Conservation (phyloP, 2,797 vertebrate species). For the Discoglossus pictus region DNA sequence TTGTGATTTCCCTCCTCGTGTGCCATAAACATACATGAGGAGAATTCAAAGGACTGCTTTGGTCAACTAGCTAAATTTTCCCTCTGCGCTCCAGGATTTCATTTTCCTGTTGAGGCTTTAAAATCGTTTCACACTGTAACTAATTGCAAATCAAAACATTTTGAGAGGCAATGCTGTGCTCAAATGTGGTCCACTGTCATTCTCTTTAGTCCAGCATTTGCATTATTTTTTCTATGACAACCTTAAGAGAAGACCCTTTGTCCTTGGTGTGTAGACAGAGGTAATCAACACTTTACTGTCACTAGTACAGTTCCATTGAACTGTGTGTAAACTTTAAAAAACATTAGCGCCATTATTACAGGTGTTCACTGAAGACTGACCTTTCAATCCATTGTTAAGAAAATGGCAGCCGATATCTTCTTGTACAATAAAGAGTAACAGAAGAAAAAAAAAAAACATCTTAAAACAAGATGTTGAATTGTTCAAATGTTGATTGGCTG, state of each 20-base stretch:
- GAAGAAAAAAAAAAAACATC: too few species aligned
- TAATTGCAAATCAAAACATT: too few species aligned
- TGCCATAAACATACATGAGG: too few species aligned
- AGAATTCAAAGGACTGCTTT: not conserved
- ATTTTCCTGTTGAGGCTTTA: constrained; percentile 2
- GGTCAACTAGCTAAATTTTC: constrained; percentile 5
- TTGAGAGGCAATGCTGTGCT: not conserved
- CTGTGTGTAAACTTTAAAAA: constrained; percentile 10
- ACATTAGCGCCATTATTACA: constrained; percentile 27
- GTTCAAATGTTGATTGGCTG: too few species aligned
- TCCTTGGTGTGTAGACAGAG: constrained; percentile 1
- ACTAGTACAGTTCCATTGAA: constrained; percentile 37
- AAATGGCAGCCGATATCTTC: constrained; percentile 21
- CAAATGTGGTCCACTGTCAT: not conserved
- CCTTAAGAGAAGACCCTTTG: too few species aligned
- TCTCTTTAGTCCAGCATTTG: not conserved
- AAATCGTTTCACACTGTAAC: not conserved
- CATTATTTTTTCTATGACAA: too few species aligned
- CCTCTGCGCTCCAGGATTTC: constrained; percentile 19
- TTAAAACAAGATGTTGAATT: too few species aligned
- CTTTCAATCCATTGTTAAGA: constrained; percentile 20
- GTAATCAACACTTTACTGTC: constrained; percentile 13
- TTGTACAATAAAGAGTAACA: constrained; percentile 7
- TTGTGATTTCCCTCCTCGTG: constrained; percentile 2
- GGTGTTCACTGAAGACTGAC: constrained; percentile 30